These are phyloP conservation scores for Eriocheir sinensis DNA, from an alignment of 1,140 invertebrate species.

Conservation along the genomic window DNA sequence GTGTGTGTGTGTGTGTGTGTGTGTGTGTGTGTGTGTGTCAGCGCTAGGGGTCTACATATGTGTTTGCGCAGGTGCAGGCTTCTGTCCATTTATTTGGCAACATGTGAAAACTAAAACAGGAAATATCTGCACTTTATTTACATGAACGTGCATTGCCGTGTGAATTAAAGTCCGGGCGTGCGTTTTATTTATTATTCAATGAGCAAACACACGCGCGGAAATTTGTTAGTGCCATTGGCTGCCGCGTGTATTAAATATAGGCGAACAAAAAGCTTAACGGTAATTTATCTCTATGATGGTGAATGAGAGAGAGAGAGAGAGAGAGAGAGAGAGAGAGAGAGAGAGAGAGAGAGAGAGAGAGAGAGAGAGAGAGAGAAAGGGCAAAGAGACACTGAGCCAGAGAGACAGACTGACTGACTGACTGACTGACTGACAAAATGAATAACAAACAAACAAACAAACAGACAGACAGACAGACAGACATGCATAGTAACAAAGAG, in stretches of 20 bases:
- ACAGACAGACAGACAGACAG: too few species aligned
- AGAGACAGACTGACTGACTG: too few species aligned
- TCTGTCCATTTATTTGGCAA: neutral
- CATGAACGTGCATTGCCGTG: neutral
- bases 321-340: neutral
- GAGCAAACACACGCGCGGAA: neutral
- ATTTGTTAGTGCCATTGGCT: neutral
- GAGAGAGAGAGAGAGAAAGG: neutral
- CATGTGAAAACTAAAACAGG: neutral
- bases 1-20: conserved; percentile 4
- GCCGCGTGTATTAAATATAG: neutral
- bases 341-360: neutral
- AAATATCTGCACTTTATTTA: neutral
- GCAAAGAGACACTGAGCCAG: too few species aligned
- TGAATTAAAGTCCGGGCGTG: neutral
- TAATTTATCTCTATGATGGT: neutral
- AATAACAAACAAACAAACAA: too few species aligned
- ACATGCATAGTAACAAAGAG: too few species aligned
- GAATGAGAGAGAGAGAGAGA: neutral
- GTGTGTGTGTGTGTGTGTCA: conserved; percentile 4
- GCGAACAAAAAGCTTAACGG: neutral
- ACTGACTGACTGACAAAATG: too few species aligned
- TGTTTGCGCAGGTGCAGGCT: neutral
- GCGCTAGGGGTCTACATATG: too few species aligned
- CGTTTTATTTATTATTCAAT: neutral